phyloP scores from a whole-genome alignment of 2,113 vertebrate species.

The Vulpes lagopus region DNA sequence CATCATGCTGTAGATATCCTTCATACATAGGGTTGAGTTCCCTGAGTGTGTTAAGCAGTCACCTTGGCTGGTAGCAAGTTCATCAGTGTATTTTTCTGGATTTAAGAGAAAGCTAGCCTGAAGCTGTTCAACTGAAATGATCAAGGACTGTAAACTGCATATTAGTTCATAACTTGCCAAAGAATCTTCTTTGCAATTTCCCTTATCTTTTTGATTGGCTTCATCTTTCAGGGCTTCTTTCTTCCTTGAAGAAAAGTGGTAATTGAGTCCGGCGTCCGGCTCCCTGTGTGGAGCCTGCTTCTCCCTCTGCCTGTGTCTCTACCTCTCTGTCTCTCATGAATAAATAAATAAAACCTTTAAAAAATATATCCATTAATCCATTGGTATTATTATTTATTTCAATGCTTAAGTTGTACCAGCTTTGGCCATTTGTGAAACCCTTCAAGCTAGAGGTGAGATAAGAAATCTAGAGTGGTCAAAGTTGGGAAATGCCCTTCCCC shows the following conservation, averaged over 20 bases:
- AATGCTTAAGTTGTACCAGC: too few relatives aligned
- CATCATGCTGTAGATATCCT: constrained; percentile 98
- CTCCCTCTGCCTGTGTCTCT: too few relatives aligned
- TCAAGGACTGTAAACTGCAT: constrained; percentile 94
- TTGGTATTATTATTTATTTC: too few relatives aligned
- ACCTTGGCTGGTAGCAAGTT: constrained; percentile 95
- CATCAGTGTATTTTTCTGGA: constrained; percentile 93
- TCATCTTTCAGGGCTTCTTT: constrained; percentile 91
- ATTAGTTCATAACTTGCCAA: constrained; percentile 93
- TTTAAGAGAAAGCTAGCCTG: constrained; percentile 96
- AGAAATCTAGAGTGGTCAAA: too few relatives aligned
- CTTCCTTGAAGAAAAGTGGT: constrained; percentile 85
- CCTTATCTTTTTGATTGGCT: constrained; percentile 90
- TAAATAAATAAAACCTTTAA: too few relatives aligned
- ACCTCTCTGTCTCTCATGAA: too few relatives aligned
- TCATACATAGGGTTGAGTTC: constrained; percentile 99
- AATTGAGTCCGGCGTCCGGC: too few relatives aligned
- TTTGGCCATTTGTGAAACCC: too few relatives aligned
- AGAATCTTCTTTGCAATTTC: constrained; percentile 86
- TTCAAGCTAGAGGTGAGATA: too few relatives aligned
- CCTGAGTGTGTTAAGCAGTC: constrained; percentile 96
- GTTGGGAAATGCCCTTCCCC: too few relatives aligned
- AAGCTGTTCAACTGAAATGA: constrained; percentile 95
- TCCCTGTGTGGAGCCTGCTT: too few relatives aligned
- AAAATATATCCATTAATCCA: too few relatives aligned